phyloP scores from a whole-genome alignment of 2,888 invertebrate species.

The Aethes cnicana region DNA sequence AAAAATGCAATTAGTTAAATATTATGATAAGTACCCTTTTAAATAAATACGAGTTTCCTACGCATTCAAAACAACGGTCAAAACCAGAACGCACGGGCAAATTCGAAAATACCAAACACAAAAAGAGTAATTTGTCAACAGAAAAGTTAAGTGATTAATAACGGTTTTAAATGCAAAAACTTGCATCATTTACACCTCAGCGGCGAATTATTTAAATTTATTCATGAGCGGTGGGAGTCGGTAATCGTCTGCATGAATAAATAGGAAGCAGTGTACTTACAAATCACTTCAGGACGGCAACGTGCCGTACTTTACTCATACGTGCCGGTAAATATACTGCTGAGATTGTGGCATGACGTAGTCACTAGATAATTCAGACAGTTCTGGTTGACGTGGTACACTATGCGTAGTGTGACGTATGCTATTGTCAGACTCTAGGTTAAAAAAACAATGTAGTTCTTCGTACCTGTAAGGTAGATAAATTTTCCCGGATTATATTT shows the following conservation, averaged over 20 bases:
- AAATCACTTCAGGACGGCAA: conserved; percentile 58
- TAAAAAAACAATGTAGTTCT: too few species aligned
- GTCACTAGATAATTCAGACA: conserved; percentile 29
- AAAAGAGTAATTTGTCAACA: conserved; percentile 53
- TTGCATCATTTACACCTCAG: conserved; percentile 77
- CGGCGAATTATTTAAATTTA: conserved; percentile 76
- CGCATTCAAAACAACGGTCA: background rate
- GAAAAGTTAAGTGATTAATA: conserved; percentile 67
- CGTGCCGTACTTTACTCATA: conserved; percentile 25
- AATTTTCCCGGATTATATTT: too few species aligned
- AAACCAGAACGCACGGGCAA: conserved; percentile 7
- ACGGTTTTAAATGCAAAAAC: conserved; percentile 76
- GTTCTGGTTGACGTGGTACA: too few species aligned
- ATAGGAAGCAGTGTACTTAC: conserved; percentile 66
- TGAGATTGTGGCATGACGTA: conserved; percentile 42
- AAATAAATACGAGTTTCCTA: background rate
- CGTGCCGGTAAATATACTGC: conserved; percentile 18
- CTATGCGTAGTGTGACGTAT: too few species aligned
- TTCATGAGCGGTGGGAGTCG: conserved; percentile 72
- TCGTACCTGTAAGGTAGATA: too few species aligned
- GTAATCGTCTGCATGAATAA: conserved; percentile 79
- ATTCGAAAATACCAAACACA: conserved; percentile 33
- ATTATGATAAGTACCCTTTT: background rate
- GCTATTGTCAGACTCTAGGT: too few species aligned
- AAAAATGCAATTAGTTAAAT: conserved; percentile 1